Conservation (phyloP, 2,888 invertebrate species). For the Caenorhabditis sp. region DNA sequence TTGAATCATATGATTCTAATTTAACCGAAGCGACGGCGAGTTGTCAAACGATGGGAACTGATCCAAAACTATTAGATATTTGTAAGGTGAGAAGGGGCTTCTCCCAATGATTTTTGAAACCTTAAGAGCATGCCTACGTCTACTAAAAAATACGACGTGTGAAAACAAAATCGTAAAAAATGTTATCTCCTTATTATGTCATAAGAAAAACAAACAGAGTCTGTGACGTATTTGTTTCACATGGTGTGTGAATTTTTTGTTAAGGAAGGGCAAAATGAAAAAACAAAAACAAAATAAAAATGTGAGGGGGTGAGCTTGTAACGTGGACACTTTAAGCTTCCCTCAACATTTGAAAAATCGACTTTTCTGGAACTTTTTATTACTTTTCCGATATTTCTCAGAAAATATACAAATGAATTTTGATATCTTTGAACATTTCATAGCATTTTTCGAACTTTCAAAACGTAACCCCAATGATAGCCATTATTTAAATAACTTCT, state of each 20-base stretch:
- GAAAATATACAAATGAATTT: too few species aligned
- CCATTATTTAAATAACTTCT: too few species aligned
- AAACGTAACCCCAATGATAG: too few species aligned
- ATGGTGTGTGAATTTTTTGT: not conserved
- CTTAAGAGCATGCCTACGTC: not conserved
- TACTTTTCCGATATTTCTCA: too few species aligned
- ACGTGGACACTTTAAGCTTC: not conserved
- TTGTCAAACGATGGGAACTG: constrained; percentile 43
- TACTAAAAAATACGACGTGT: not conserved
- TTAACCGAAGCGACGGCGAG: constrained; percentile 44
- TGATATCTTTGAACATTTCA: too few species aligned
- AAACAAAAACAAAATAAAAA: not conserved
- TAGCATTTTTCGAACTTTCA: too few species aligned
- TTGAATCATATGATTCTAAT: constrained; percentile 39
- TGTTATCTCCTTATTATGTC: too few species aligned
- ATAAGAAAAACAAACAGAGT: not conserved
- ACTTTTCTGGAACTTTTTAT: too few species aligned
- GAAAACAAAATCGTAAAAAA: not conserved
- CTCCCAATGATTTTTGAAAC: not conserved
- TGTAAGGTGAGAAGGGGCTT: constrained; percentile 33
- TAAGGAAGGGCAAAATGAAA: not conserved
- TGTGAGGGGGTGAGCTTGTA: not conserved
- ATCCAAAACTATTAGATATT: constrained; percentile 37
- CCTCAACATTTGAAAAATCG: not conserved
- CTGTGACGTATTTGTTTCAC: not conserved